Percentiles rank a stretch among this genome's conserved stretches.
These are phyloP conservation scores for Melanotaenia trifasciata DNA, from an alignment of 2,797 vertebrate species.

Conservation along the genomic window DNA sequence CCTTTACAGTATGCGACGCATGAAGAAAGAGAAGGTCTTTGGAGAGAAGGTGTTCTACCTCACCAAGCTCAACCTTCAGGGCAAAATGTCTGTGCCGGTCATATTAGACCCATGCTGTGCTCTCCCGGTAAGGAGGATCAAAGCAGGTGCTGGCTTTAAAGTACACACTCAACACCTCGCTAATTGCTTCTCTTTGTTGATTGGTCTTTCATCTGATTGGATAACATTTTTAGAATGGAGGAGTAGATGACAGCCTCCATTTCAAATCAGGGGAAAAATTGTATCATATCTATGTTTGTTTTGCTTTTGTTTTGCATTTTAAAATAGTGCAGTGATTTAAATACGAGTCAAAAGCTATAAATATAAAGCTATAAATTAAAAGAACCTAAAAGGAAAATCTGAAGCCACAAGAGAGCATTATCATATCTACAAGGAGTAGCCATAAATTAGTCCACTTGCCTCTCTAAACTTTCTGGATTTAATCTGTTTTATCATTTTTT, in stretches of 20 bases:
- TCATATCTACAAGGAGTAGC: not conserved
- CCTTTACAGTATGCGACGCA: slow-evolving; percentile 92
- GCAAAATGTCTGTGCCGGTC: slow-evolving; percentile 95
- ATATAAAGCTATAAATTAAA: not conserved
- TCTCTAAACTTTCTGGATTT: not conserved
- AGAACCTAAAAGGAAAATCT: not conserved
- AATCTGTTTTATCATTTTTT: not conserved
- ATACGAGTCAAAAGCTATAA: not conserved
- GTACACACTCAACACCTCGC: not conserved
- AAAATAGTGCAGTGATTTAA: not conserved
- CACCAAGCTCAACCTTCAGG: slow-evolving; percentile 98
- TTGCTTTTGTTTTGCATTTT: not conserved
- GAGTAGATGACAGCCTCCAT: not conserved
- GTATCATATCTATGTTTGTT: no score
- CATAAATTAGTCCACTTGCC: no score
- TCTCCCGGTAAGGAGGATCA: slow-evolving; percentile 88
- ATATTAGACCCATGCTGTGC: slow-evolving; percentile 92
- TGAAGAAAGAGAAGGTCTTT: slow-evolving; percentile 97
- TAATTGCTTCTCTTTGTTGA: slow-evolving; percentile 20
- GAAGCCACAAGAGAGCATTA: not conserved
- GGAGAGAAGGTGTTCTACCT: slow-evolving; percentile 98
- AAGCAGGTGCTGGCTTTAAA: slow-evolving; percentile 28
- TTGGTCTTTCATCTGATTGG: slow-evolving; percentile 34
- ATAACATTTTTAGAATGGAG: slow-evolving; percentile 29
- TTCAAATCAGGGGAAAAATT: not conserved